Evolutionary conservation across 2,113 vertebrate genomes (phyloP).

Genomic region (Ageneiosus marmoratus): DNA sequence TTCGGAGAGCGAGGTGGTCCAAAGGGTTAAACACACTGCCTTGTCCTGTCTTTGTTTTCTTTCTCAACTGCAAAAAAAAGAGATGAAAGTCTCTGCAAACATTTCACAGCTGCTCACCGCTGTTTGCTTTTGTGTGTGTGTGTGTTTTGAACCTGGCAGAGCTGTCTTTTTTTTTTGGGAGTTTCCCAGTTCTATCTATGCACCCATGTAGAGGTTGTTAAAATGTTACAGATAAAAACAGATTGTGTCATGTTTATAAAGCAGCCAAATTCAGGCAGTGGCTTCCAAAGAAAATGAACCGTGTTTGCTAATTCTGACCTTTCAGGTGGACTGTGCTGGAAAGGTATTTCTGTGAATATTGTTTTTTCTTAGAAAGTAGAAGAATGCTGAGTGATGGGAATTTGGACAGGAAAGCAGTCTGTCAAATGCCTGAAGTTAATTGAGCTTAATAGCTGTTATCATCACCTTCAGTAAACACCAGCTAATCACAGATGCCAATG

Average conservation of each 20-base stretch:
- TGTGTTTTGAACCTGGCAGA: slow-evolving; percentile 21
- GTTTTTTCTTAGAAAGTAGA: slow-evolving; percentile 34
- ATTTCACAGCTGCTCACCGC: slow-evolving; percentile 67
- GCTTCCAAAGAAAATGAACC: slow-evolving; percentile 45
- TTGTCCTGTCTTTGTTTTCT: slow-evolving; percentile 74
- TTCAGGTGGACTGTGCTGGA: slow-evolving; percentile 53
- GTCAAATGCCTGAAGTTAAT: not conserved
- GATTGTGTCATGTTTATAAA: slow-evolving; percentile 33
- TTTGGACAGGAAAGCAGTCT: not conserved
- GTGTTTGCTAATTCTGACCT: slow-evolving; percentile 51
- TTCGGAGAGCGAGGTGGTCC: slow-evolving; percentile 64
- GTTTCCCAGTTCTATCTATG: slow-evolving; percentile 36
- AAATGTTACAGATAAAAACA: slow-evolving; percentile 48
- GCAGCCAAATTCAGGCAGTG: slow-evolving; percentile 31
- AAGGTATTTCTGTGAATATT: slow-evolving; percentile 53
- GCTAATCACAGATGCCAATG: no score
- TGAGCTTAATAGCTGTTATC: not conserved
- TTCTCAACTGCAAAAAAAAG: slow-evolving; percentile 50
- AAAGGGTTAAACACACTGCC: slow-evolving; percentile 74
- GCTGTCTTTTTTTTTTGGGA: slow-evolving; percentile 31
- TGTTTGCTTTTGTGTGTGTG: slow-evolving; percentile 23
- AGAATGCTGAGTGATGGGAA: not conserved
- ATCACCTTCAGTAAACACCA: not conserved
- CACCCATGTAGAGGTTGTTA: slow-evolving; percentile 10
- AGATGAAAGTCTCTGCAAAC: slow-evolving; percentile 65